A percentile compares a stretch with the other conserved stretches of the same genome.
Evolutionary conservation across 2,113 vertebrate species (phyloP).

Genomic region (Macroglossus sobrinus): DNA sequence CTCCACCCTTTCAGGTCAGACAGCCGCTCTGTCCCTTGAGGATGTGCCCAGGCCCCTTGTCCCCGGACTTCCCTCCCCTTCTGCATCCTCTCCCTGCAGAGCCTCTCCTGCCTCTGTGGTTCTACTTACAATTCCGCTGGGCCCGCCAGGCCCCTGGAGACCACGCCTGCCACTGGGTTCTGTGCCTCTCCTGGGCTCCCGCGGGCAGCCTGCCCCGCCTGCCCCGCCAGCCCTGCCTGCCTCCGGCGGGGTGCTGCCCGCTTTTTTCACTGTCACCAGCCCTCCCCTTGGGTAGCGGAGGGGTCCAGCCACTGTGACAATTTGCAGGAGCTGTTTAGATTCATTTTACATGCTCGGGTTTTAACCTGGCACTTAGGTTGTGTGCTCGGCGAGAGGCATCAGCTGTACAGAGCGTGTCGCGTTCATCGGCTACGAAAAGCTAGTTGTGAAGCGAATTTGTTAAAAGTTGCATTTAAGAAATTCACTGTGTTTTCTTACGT

Average conservation of each 20-base stretch:
- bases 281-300: not conserved
- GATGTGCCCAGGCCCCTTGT: not conserved
- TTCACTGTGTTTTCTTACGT: not conserved
- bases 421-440: not conserved
- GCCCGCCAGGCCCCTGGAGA: accelerated
- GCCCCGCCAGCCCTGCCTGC: accelerated
- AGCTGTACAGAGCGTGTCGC: not conserved
- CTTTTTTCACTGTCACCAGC: accelerated
- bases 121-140: accelerated
- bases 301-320: not conserved
- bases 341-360: not conserved
- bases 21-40: no score
- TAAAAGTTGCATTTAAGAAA: not conserved
- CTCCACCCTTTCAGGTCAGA: not conserved
- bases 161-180: accelerated
- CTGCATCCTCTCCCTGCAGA: not conserved
- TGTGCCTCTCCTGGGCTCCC: no score
- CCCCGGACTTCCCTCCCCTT: not conserved
- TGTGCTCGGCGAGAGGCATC: not conserved
- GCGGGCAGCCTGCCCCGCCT: no score
- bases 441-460: not conserved
- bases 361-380: not conserved
- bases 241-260: accelerated
- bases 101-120: not conserved
- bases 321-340: not conserved